Base-by-base conservation (phyloP, 1,140 invertebrate species). In the Lamellibrachia luymesi region DNA sequence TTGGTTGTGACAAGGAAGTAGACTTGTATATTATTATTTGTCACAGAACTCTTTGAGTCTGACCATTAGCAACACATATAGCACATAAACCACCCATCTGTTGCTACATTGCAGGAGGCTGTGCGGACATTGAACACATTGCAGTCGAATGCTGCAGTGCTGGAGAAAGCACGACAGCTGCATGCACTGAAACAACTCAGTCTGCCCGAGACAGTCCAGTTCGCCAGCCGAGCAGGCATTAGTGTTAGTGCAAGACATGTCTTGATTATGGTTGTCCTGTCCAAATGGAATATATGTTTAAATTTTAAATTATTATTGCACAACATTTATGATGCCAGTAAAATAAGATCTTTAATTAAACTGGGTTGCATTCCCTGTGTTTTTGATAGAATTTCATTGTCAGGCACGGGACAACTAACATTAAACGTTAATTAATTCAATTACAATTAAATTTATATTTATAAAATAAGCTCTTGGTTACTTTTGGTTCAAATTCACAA, bases 141-240 rank as follows among this genome's bases (percentile, higher is more conserved):
- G 50, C 98, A 98, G 95, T 97, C 97, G 49, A 98, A 98, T 96
- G 97, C 97, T 64, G 95, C 96, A 2, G 96, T 96, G n/a, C 94
- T 98, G 64, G 96, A 97, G 93, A 96, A 97, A 93, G 97, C 96
- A 92, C 95, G 94, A 94, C 94, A 95, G 90, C 96, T 96, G 94
- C 95, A 94, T 96, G 95, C 97, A 96, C 94, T 92, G 96, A 94
- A 97, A 97, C 94, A 95, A 49, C 93, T 94, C 0, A 95, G 96
- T 93, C 94, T 97, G 7, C 95, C 95, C 13, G 94, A 95, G 90
- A 97, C 96, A 91, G 94, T 95, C 51, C 94, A 94, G 95, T 98
- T 97, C 95, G 95, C 98, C 51, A 93, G 96, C 51, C 96, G 96
- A 95, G 96, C 97, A 92, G 98, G 98, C 38, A 95, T 99, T 1